Base-by-base conservation (phyloP, 2,888 invertebrate genomes). In the Lasioglossum morio region DNA sequence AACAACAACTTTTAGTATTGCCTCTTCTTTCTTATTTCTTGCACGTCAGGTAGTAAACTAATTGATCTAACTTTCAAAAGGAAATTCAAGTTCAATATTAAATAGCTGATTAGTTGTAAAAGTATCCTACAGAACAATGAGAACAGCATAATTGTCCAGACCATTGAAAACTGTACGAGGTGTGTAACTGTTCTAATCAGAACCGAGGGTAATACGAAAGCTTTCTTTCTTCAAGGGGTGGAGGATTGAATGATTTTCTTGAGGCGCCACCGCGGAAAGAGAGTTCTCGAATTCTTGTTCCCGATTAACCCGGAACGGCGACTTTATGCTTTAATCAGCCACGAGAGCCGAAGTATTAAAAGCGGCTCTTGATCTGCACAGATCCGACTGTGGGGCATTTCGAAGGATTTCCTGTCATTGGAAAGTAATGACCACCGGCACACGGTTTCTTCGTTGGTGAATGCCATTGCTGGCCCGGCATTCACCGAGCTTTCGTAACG, bases 391-490 rank as follows among this genome's bases (percentile, higher is more conserved):
- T 30, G 48, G 12, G 48, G 19, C 23, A n/a, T 63, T 79, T 63
- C 72, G 34, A 72, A 73, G 79, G 73, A 79, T 73, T 63, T 73
- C 48, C 57, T 30, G 43, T 46, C 73, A 66, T 79, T 66, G 79
- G 73, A 73, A 73, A 79, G 46, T 66, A 79, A 73, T 46, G 72
- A 73, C 73, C 30, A 72, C 27, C 72, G 27, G 19, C 72, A 48
- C 48, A 53, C 53, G 34, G 46, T 48, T 34, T 48, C 30, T 30
- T 48, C 46, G 46, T 27, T 23, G 48, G 12, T 48, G 72, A 72
- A 72, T 72, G 43, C 30, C 57, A 16, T 43, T n/a, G n/a, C 40
- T 53, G 10, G 53, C n/a, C 14, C 60, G 57, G 46, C 27, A 46
- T 72, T 72, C 37, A 53, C 34, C 5, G 48, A 16, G 66, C 70